These are phyloP conservation scores for Acrocephalus arundinaceus DNA, from an alignment of 2,113 vertebrate species.

Conservation along the genomic window DNA sequence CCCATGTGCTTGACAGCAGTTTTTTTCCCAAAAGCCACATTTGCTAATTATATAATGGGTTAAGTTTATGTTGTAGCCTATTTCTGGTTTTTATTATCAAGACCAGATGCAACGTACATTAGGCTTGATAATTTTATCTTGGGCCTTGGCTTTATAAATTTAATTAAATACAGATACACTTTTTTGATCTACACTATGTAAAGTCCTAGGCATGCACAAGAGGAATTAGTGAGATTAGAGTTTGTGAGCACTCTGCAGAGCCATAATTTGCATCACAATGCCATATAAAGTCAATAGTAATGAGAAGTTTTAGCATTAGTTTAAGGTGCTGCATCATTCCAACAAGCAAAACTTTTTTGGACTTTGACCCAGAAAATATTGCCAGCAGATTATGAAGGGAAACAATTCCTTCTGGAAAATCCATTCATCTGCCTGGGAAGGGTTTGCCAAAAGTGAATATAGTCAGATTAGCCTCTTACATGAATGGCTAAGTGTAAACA, in stretches of 20 bases:
- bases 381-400: not conserved
- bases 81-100: not conserved
- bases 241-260: not conserved
- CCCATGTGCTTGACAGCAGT: not conserved
- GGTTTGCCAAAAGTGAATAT: not conserved
- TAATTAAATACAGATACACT: not conserved
- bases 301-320: not conserved
- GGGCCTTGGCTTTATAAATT: not conserved
- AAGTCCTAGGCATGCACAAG: not conserved
- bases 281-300: not conserved
- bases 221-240: conserved; percentile 26
- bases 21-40: not conserved
- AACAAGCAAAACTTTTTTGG: not conserved
- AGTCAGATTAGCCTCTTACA: conserved; percentile 31
- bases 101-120: not conserved
- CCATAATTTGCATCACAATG: not conserved
- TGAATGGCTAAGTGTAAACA: conserved; percentile 15
- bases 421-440: not conserved
- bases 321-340: not conserved
- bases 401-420: not conserved
- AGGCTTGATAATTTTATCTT: not conserved
- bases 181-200: not conserved
- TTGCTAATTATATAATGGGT: not conserved
- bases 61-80: not conserved
- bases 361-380: not conserved